Base-by-base conservation (phyloP, 2,888 invertebrate genomes). In the Timema podura region DNA sequence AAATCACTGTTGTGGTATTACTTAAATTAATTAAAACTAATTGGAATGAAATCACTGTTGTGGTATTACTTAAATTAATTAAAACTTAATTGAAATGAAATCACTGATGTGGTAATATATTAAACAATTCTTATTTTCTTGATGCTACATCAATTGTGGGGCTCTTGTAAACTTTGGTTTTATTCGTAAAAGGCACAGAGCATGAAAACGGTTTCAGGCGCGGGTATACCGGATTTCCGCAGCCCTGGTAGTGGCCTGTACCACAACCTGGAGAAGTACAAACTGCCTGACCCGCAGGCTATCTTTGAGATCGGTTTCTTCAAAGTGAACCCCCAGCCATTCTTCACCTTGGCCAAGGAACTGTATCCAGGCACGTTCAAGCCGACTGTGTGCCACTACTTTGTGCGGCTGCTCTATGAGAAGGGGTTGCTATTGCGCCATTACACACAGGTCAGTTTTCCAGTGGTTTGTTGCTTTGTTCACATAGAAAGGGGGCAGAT, bases 221-320 rank as follows among this genome's bases (percentile, higher is more conserved):
- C 95, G 69, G 98, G 98, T 49, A 97, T 98, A 76, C 98, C 98
- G 30, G 98, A 98, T 80, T 98, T 98, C 80, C 89, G 98, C 44
- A 94, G 95, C 30, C 96, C 96, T 0, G 93, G 91, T 47, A 92
- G 92, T 69, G 98, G 98, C 0, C 84, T 98, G 0, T 98, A 98
- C 80, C 88, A 92, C 80, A 96, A 97, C 80, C 83, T 98, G 64
- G 87, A 91, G 76, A 93, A 96, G 79, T 98, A 96, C 80, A 89
- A 96, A 75, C 83, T 98, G 61, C 95, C 96, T 0, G 88, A 93
- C 82, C 96, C 97, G 0, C 91, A 93, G 79, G 93, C 95, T 0
- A 93, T 98, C 76, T 98, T 98, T 80, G 93, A 95, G 79, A 85
- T 97, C 68, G 88, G 89, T 71, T 97, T 91, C 81, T 98, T 98